phyloP scores from a whole-genome alignment of 2,113 vertebrate genomes.

The Microtus pennsylvanicus region DNA sequence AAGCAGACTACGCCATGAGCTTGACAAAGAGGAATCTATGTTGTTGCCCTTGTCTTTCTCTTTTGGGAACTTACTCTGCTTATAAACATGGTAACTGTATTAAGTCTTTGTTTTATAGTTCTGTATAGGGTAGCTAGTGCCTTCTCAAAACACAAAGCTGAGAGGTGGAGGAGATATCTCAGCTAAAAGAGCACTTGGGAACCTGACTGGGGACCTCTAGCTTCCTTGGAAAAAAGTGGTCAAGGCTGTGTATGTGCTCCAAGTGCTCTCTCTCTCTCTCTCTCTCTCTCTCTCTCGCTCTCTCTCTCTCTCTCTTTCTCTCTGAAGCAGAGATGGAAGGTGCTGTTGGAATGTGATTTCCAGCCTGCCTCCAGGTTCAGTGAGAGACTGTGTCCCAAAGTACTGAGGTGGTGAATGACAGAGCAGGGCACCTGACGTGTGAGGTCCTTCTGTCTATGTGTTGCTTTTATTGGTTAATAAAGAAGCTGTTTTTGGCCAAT shows the following conservation, averaged over 20 bases:
- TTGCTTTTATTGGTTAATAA: too few relatives aligned
- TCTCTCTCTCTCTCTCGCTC: neutral
- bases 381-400: neutral
- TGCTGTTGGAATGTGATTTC: neutral
- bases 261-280: neutral
- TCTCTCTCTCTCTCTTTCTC: too few relatives aligned
- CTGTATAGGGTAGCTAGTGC: neutral
- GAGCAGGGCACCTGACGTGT: neutral
- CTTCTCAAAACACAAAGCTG: slow-evolving; percentile 40
- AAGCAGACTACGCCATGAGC: slow-evolving; percentile 9
- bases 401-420: neutral
- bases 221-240: neutral
- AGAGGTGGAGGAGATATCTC: neutral
- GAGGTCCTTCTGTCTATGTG: too few relatives aligned
- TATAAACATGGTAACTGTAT: slow-evolving; percentile 5
- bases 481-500: too few relatives aligned
- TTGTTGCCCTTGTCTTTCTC: neutral
- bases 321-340: neutral
- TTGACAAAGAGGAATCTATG: slow-evolving; percentile 46
- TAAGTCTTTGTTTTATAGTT: neutral
- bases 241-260: too few relatives aligned
- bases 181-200: neutral
- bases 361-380: neutral
- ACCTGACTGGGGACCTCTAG: neutral
- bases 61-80: neutral